Base-by-base conservation (phyloP, 1,140 invertebrate genomes). In the Odontomachus brunneus region DNA sequence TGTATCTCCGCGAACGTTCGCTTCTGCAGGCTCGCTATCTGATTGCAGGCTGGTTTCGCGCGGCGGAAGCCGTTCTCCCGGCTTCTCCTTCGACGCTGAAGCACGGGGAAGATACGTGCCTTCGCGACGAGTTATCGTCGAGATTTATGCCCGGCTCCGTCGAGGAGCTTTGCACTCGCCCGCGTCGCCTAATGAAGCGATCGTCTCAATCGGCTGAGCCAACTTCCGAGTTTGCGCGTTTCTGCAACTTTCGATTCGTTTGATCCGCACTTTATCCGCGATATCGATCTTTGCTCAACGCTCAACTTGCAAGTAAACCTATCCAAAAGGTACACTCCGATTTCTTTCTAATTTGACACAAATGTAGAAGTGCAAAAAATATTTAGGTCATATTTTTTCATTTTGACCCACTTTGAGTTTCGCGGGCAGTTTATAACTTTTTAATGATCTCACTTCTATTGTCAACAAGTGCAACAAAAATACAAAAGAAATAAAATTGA, bases 41-140 rank as follows among this genome's bases (percentile, higher is more conserved):
- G 75, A 80, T 80, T 80, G 75, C 75, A 80, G 51, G 53, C 75
- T 67, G 63, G 29, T 67, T 78, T 78, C 63, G 62, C 75, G 65
- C 75, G 65, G 75, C 75, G 51, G 75, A 80, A 80, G 75, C 75
- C 63, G 65, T 59, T 80, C 75, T 69, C 75, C 33, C 17, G 51
- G 12, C 63, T 78, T 55, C 17, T 44, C 49, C 65, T 59, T 80
- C 75, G 51, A 80, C 51, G 65, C 65, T 57, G 75, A 71, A 71
- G 51, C 22, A 48, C 73, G 73, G 24, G 22, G 44, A 69, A 69
- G 65, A 57, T 69, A 57, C 51, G 51, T 29, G 51, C 51, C 53
- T 83, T 26, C 80, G 53, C 65, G 83, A 66, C 69, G 62, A 82
- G 78, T 85, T 82, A 83, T 85, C 71, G 62, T 83, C 84, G 71